Evolutionary conservation across 2,888 invertebrate species (phyloP), one percentile per base, ranked within the genome.

Genomic region (Piscicola geometra): DNA sequence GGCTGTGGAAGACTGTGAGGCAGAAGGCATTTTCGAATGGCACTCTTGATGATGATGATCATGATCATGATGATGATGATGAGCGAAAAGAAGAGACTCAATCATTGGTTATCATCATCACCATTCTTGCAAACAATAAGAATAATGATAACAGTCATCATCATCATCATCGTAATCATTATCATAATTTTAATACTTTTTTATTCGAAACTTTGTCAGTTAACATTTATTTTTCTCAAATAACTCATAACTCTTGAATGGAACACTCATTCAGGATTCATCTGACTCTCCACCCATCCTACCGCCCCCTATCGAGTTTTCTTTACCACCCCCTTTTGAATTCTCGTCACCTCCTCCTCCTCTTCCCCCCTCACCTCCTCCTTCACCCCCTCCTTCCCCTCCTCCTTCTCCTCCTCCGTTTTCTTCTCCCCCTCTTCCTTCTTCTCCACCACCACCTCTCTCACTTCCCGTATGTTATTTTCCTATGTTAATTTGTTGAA

Each of bases 1-100:
- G 73, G 73, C 15, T 73, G n/a, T 73, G 73, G 73, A 56, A 56
- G 18, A 73, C 73, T 2, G 73, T 73, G 1, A 73, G 64, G 35
- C 56, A 60, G 33, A 73, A 73, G 33, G n/a, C 60, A 15, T 30
- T 30, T 25, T 25, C 35, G 25, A 73, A 73, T 21, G 71, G 71
- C n/a, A 5, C 12, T 21, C 3, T n/a, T 3, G 3, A 5, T 25
- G n/a, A 56, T 56, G 60, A 56, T 56, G 60, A 56, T 25, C 15
- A 56, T 25, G 21, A 56, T 15, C 15, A 56, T 21, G 60, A 56
- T 21, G 60, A 56, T 5, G 60, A 56, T 5, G 60, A 56, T 5
- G 60, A 56, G 41, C 15, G 41, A 15, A 15, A 41, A 15, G 15
- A 41, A 41, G 41, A 41, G 50, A 21, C 21, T 47, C 50, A 9